phyloP scores from a whole-genome alignment of 2,797 vertebrate species.

The Gadopsis bispinosus region DNA sequence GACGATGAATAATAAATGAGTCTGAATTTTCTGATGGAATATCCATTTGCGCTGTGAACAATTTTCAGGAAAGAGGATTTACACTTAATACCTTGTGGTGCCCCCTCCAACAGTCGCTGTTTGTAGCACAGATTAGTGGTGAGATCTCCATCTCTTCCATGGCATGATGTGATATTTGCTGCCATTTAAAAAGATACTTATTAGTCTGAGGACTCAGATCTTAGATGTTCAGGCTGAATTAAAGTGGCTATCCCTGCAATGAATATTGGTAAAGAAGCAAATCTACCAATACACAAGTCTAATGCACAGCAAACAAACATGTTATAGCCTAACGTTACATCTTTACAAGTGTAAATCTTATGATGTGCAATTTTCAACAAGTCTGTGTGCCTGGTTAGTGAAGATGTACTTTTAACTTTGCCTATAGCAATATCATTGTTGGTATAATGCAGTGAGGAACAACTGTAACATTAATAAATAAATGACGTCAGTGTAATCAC shows the following conservation, averaged over 20 bases:
- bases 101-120: slow-evolving; percentile 77
- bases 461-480: background rate
- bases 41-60: slow-evolving; percentile 82
- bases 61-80: slow-evolving; percentile 84
- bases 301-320: slow-evolving; percentile 58
- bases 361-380: slow-evolving; percentile 27
- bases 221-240: slow-evolving; percentile 57
- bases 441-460: background rate
- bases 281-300: slow-evolving; percentile 53
- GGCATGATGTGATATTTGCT: slow-evolving; percentile 66
- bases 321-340: slow-evolving; percentile 17
- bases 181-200: slow-evolving; percentile 71
- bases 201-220: slow-evolving; percentile 60
- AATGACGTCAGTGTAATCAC: background rate
- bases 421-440: background rate
- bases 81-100: slow-evolving; percentile 78
- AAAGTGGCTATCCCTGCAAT: slow-evolving; percentile 40
- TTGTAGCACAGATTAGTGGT: slow-evolving; percentile 78
- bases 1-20: slow-evolving; percentile 86
- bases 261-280: slow-evolving; percentile 53
- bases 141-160: slow-evolving; percentile 70
- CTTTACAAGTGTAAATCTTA: slow-evolving; percentile 30
- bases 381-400: background rate
- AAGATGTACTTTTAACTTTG: background rate
- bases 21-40: slow-evolving; percentile 84